Base-by-base conservation (phyloP, 2,113 vertebrate genomes). In the Malurus cyaneus region DNA sequence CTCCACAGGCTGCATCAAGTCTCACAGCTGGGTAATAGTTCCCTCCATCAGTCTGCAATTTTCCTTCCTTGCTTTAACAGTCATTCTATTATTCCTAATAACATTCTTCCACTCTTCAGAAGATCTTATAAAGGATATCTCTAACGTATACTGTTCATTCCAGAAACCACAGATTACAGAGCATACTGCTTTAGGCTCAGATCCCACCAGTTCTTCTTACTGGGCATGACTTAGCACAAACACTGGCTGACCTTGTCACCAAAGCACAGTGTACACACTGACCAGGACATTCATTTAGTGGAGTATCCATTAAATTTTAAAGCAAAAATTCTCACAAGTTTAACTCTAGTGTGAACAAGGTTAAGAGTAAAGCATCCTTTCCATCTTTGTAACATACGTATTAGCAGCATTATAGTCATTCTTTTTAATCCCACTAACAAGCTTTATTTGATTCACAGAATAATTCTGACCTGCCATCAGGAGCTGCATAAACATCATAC, bases 11-110 rank as follows among this genome's bases (percentile, higher is more conserved):
- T 41, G 8, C 67, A 73, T 87, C 47, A 77, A 47, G 50, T 82
- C 73, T 86, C 92, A 86, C 74, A 94, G 74, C 56, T 86, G 54
- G 93, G 82, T 86, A 93, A 91, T 1, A 83, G 32, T 29, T 89
- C 21, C 54, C 44, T 83, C 52, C 36, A 71, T 83, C 81, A 93
- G 50, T 34, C 81, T 88, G 77, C 54, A 66, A 66, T 89, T 95
- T 89, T 80, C 59, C 71, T 92, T 54, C 70, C 8, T 81, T 69
- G 14, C 62, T 86, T 93, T 87, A 87, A 72, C 78, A 88, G 50
- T 62, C 81, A 80, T 50, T 87, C 59, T 67, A 44, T 82, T 94
- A 88, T 39, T 59, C 20, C 42, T 65, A 89, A 62, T 72, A 72
- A 86, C 44, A 89, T 66, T 53, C 29, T 69, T 82, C 42, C 26